Percentiles rank a stretch among this genome's conserved stretches.
These are phyloP conservation scores for Heliothis virescens DNA, from an alignment of 1,140 invertebrate genomes.

Conservation along the genomic window DNA sequence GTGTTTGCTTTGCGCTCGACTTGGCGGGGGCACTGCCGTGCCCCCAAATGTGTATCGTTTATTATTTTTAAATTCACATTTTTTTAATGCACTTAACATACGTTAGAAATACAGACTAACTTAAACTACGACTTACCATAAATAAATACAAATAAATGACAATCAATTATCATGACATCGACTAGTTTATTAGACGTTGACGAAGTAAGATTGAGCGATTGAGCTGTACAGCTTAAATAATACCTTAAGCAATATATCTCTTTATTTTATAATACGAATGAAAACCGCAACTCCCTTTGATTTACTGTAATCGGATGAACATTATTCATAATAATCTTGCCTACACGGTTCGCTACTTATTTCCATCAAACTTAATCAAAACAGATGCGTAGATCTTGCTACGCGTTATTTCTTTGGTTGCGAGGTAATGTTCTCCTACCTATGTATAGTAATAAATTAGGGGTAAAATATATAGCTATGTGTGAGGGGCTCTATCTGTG, in stretches of 20 bases:
- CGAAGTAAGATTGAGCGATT: neutral
- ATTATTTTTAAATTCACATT: too few relatives aligned
- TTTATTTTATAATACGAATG: neutral
- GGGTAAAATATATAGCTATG: too few relatives aligned
- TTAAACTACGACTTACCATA: too few relatives aligned
- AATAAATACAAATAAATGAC: neutral
- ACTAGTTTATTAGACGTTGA: neutral
- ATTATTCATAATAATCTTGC: slow-evolving; percentile 13
- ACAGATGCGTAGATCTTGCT: neutral
- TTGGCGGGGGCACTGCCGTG: too few relatives aligned
- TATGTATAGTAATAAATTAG: neutral
- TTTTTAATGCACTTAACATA: too few relatives aligned
- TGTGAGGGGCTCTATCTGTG: too few relatives aligned
- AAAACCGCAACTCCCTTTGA: neutral
- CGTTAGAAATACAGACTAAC: neutral
- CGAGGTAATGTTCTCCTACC: neutral
- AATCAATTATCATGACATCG: neutral
- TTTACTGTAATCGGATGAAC: slow-evolving; percentile 10
- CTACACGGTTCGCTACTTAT: neutral
- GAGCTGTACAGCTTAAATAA: neutral
- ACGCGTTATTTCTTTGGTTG: neutral
- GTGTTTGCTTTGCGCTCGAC: too few relatives aligned
- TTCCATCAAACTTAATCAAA: slow-evolving; percentile 8
- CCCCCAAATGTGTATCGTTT: too few relatives aligned
- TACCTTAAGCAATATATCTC: neutral